Base-by-base conservation (phyloP, 1,140 invertebrate species). In the Scaptomyza hsui region DNA sequence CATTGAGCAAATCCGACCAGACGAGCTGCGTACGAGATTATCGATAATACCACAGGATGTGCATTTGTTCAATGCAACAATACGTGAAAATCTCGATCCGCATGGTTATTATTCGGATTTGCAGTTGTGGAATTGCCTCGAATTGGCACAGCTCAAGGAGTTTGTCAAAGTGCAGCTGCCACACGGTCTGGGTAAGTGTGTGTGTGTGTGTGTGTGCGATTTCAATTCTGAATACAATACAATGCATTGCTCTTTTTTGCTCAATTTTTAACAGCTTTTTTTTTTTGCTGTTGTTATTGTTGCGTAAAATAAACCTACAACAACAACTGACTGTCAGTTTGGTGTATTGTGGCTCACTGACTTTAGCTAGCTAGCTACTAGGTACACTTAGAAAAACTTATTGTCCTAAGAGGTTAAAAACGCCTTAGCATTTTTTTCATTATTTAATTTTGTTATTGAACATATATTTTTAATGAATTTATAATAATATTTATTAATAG, bases 11-110 rank as follows among this genome's bases (percentile, higher is more conserved):
- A 93, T 97, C 19, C 95, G 96, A 18, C 92, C 97, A 19, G 93
- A 94, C 52, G 93, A 94, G 59, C 90, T 97, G n/a, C 92, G 97
- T 73, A 96, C 96, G 18, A 93, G 95, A 45, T 91, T 99, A 64
- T 96, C 97, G 21, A 95, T 98, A 67, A 97, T 99, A 85, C 97
- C 98, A 7, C 98, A 99, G 93, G 95, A 91, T 93, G 96, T 97
- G 29, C 96, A 98, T 90, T 92, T 99, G 70, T 99, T 99, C 92
- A 95, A 94, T 75, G 97, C 97, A n/a, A 96, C 96, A 6, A 92
- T 99, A 44, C 92, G 97, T 69, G 96, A 98, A 85, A 99, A 99
- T 92, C 92, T 99, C 18, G 97, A 98, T 92, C 97, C 98, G 1
- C 92, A 95, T 12, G 92, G 93, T 45, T 93, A 95, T 49, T 94